Percentiles rank a stretch among this genome's conserved stretches.
phyloP scores from a whole-genome alignment of 2,888 invertebrate genomes.

The Eilema sororculum region DNA sequence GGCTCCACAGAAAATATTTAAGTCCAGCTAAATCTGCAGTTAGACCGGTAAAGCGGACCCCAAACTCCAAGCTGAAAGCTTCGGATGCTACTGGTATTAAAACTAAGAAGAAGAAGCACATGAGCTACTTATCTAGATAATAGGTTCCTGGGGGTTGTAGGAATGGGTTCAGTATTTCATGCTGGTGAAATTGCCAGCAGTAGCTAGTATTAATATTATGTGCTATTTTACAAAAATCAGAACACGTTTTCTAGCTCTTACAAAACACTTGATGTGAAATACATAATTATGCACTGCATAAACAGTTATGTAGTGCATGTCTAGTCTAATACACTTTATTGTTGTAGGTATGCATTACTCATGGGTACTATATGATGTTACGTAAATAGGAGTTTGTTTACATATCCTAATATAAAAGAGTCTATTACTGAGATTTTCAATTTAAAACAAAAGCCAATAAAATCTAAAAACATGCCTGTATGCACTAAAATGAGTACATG shows the following conservation, averaged over 20 bases:
- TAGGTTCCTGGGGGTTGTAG: neutral
- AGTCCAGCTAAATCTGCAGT: too few species aligned
- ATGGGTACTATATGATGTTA: neutral
- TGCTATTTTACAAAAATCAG: neutral
- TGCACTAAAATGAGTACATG: too few species aligned
- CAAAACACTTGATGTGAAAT: neutral
- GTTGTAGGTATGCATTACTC: neutral
- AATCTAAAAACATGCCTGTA: neutral
- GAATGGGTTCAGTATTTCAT: neutral
- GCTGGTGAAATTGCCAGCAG: neutral
- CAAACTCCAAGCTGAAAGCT: too few species aligned
- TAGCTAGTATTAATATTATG: neutral
- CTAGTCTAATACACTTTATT: neutral
- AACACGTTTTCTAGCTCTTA: neutral
- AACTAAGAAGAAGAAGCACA: neutral
- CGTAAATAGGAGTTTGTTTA: neutral
- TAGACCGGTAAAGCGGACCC: too few species aligned
- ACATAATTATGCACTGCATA: neutral
- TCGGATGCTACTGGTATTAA: too few species aligned
- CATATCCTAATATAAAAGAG: neutral
- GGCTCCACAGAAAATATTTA: too few species aligned
- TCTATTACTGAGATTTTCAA: neutral
- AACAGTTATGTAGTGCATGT: neutral
- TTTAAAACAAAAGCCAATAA: neutral
- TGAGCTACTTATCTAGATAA: neutral